Percentiles rank a stretch among this genome's conserved stretches.
phyloP scores from a whole-genome alignment of 2,888 invertebrate genomes.

The Malthinus flaveolus region DNA sequence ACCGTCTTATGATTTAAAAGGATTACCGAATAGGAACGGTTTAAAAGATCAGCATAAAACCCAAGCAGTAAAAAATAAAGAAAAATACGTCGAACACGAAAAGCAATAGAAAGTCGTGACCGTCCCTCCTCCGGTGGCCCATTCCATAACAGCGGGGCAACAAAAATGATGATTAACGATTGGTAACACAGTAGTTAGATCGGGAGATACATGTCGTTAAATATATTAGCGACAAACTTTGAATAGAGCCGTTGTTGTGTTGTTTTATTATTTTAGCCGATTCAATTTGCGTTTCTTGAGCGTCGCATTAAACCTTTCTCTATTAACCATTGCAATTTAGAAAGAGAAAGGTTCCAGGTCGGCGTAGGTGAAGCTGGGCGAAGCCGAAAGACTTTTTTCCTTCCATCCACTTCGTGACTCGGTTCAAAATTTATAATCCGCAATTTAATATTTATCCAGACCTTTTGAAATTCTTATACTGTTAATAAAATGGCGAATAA shows the following conservation, averaged over 20 bases:
- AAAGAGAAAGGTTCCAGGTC: slow-evolving; percentile 9
- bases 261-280: slow-evolving; percentile 32
- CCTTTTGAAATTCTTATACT: slow-evolving; percentile 4
- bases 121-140: slow-evolving; percentile 43
- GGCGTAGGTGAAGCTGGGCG: slow-evolving; percentile 16
- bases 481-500: slow-evolving; percentile 9
- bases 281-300: slow-evolving; percentile 18
- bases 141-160: slow-evolving; percentile 41
- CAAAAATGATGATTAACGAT: slow-evolving; percentile 44
- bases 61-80: not conserved
- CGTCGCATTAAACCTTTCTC: slow-evolving; percentile 13
- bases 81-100: slow-evolving; percentile 38
- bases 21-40: slow-evolving; percentile 3
- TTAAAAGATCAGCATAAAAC: slow-evolving; percentile 4
- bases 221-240: slow-evolving; percentile 49
- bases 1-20: not conserved
- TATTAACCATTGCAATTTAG: slow-evolving; percentile 1
- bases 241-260: slow-evolving; percentile 48
- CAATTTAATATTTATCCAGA: slow-evolving; percentile 3
- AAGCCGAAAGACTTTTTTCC: slow-evolving; percentile 15
- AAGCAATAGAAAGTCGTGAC: slow-evolving; percentile 44
- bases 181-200: slow-evolving; percentile 48
- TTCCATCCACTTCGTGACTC: slow-evolving; percentile 16
- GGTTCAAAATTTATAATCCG: slow-evolving; percentile 12
- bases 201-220: slow-evolving; percentile 42